phyloP scores from a whole-genome alignment of 2,888 invertebrate genomes.

The Chydorus sphaericus region DNA sequence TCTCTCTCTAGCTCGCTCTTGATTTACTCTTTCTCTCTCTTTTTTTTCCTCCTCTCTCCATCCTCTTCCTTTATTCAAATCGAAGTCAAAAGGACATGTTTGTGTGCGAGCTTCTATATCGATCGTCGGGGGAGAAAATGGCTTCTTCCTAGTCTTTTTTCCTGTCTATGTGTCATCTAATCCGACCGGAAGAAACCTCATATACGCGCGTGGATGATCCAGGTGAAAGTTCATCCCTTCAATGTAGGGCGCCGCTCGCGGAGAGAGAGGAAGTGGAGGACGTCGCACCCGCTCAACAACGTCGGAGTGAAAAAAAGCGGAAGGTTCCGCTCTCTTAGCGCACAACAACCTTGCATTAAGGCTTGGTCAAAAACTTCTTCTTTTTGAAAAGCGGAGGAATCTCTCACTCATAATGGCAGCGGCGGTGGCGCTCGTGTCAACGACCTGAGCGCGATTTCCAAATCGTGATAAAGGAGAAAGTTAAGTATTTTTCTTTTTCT shows the following conservation, averaged over 20 bases:
- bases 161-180: too few species aligned
- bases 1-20: neutral
- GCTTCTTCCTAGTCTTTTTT: neutral
- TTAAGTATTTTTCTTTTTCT: neutral
- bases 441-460: slow-evolving; percentile 6
- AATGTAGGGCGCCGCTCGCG: neutral
- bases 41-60: neutral
- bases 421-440: too few species aligned
- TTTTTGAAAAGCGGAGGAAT: neutral
- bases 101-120: neutral
- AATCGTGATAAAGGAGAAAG: neutral
- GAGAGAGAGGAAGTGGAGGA: neutral
- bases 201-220: too few species aligned
- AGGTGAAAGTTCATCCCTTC: too few species aligned
- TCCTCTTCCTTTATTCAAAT: neutral
- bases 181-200: too few species aligned
- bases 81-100: too few species aligned
- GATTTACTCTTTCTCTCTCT: neutral
- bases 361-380: neutral
- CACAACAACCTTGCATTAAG: too few species aligned
- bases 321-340: too few species aligned
- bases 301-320: neutral
- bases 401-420: too few species aligned
- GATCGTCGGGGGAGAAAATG: neutral
- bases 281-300: too few species aligned